Conservation (phyloP, 1,140 invertebrate species). For the Tetraneura akinire region DNA sequence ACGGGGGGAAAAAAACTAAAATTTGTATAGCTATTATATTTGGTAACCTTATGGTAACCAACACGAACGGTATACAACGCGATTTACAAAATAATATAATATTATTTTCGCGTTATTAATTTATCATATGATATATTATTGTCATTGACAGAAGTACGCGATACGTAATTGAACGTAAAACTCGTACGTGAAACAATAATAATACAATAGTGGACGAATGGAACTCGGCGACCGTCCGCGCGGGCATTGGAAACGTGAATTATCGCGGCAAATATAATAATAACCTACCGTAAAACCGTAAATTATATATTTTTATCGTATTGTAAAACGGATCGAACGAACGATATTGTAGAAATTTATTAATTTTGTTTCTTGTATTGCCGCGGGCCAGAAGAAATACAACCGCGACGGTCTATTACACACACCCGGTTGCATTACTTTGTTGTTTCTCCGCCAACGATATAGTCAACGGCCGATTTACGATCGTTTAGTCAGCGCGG, state of each 20-base stretch:
- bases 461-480: slow-evolving; percentile 36
- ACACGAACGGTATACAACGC: not conserved
- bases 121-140: not conserved
- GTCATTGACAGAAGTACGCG: not conserved
- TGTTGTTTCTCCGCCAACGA: slow-evolving; percentile 30
- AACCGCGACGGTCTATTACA: slow-evolving; percentile 42
- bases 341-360: slow-evolving; percentile 42
- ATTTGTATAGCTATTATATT: no score
- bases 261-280: not conserved
- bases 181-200: not conserved
- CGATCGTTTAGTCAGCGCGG: not conserved
- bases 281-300: slow-evolving; percentile 17
- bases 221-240: not conserved
- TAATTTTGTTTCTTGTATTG: slow-evolving; percentile 47
- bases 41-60: no score
- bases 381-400: slow-evolving; percentile 22
- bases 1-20: no score
- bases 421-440: slow-evolving; percentile 39
- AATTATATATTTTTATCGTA: no score
- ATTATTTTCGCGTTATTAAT: not conserved
- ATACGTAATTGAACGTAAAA: no score
- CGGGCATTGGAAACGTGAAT: not conserved
- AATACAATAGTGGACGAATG: not conserved
- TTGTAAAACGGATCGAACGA: not conserved
- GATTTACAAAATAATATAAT: not conserved